These are phyloP conservation scores for Serilophus lunatus DNA, from an alignment of 2,113 vertebrate genomes.

Conservation along the genomic window DNA sequence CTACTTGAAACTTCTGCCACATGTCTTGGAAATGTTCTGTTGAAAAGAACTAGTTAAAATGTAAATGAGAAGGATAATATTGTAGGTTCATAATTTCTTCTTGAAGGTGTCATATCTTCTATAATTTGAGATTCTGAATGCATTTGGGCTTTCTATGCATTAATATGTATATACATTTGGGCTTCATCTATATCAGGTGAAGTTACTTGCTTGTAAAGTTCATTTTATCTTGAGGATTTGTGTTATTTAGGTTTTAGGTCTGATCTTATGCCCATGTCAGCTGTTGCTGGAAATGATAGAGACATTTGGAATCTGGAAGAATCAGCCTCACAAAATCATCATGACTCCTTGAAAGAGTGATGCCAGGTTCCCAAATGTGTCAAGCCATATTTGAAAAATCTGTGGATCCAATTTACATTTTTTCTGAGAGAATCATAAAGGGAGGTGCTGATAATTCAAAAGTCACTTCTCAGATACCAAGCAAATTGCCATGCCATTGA, in stretches of 20 bases:
- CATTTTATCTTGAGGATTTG: background rate
- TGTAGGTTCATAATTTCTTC: background rate
- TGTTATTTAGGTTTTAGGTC: background rate
- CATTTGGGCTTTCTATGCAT: background rate
- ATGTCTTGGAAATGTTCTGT: background rate
- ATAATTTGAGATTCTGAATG: background rate
- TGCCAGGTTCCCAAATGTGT: slow-evolving; percentile 17
- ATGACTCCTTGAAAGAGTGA: background rate
- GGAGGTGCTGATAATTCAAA: background rate
- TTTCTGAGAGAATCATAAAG: background rate
- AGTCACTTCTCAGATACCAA: background rate
- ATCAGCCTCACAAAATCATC: background rate
- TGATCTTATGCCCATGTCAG: background rate
- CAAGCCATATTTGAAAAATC: background rate
- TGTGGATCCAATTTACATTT: background rate
- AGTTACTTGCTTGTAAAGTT: background rate
- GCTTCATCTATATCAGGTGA: background rate
- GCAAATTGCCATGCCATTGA: background rate
- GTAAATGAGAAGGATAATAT: background rate
- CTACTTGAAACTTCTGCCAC: background rate
- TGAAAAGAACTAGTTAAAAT: background rate
- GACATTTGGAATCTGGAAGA: slow-evolving; percentile 9
- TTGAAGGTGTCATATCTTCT: background rate
- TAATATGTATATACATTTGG: too few relatives aligned
- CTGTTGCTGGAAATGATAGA: slow-evolving; percentile 1